Percentiles rank a stretch among this genome's conserved stretches.
Evolutionary conservation across 2,888 invertebrate genomes (phyloP).

Genomic region (Tinea pellionella): DNA sequence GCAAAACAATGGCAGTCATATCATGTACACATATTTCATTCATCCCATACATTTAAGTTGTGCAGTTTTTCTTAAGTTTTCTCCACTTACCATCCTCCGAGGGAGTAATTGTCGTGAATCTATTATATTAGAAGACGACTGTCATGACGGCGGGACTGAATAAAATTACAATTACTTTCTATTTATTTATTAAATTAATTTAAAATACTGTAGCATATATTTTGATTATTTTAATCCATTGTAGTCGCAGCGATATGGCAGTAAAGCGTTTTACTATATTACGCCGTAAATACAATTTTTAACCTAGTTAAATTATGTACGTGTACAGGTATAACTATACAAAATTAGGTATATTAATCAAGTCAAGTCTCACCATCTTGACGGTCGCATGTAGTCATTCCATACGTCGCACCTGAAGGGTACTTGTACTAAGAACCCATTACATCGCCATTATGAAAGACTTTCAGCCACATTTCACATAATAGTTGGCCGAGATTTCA

Average conservation of each 20-base stretch:
- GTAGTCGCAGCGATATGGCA: too few species aligned
- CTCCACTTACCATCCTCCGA: neutral
- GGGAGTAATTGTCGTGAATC: constrained; percentile 6
- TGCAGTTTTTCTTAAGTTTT: constrained; percentile 7
- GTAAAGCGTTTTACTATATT: too few species aligned
- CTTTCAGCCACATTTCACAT: constrained; percentile 1
- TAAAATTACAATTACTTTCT: too few species aligned
- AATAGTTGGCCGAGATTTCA: constrained; percentile 1
- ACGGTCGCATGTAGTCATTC: neutral
- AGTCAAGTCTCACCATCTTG: neutral
- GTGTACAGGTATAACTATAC: too few species aligned
- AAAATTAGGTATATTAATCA: too few species aligned
- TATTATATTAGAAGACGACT: constrained; percentile 1
- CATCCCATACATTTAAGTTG: neutral
- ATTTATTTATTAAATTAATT: too few species aligned
- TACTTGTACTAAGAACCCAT: constrained; percentile 4
- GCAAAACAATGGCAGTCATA: neutral
- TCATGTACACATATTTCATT: neutral
- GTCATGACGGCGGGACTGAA: neutral
- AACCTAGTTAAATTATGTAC: too few species aligned
- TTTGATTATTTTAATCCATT: too few species aligned
- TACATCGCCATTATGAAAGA: constrained; percentile 4
- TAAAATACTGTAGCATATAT: too few species aligned
- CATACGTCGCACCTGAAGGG: constrained; percentile 10
- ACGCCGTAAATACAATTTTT: too few species aligned